phyloP scores from a whole-genome alignment of 2,797 vertebrate genomes.

The Rousettus madagascariensis region DNA sequence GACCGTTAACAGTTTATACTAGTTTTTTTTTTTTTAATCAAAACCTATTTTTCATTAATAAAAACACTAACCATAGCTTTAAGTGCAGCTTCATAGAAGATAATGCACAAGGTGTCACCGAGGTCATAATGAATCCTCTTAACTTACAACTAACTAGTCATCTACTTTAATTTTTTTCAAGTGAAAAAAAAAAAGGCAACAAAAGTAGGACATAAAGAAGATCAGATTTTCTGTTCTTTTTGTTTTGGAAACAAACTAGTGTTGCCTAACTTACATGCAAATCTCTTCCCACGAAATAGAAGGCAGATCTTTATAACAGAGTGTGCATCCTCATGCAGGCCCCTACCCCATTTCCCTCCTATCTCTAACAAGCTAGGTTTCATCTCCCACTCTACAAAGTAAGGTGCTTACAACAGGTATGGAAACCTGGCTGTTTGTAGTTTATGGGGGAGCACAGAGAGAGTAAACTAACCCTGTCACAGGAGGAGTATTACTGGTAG shows the following conservation, averaged over 20 bases:
- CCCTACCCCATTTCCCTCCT: neutral
- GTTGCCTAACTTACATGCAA: neutral
- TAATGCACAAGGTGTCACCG: neutral
- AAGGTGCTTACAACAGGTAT: neutral
- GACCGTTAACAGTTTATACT: neutral
- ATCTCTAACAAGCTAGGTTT: neutral
- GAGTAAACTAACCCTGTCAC: neutral
- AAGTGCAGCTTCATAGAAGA: slow-evolving; percentile 18
- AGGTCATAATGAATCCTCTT: neutral
- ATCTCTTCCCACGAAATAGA: neutral
- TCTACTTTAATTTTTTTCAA: neutral
- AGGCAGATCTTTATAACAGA: neutral
- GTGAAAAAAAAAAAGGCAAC: neutral
- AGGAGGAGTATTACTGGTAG: neutral
- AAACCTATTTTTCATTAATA: slow-evolving; percentile 19
- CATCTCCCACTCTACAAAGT: neutral
- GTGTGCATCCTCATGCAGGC: neutral
- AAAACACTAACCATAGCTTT: slow-evolving; percentile 12
- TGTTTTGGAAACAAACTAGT: slow-evolving; percentile 26
- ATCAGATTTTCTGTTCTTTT: neutral
- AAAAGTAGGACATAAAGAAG: neutral
- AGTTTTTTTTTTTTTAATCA: neutral
- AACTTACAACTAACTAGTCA: neutral
- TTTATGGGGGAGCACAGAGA: neutral
- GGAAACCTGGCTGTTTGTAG: neutral